phyloP scores from a whole-genome alignment of 1,140 invertebrate species.

The Radopholus similis region DNA sequence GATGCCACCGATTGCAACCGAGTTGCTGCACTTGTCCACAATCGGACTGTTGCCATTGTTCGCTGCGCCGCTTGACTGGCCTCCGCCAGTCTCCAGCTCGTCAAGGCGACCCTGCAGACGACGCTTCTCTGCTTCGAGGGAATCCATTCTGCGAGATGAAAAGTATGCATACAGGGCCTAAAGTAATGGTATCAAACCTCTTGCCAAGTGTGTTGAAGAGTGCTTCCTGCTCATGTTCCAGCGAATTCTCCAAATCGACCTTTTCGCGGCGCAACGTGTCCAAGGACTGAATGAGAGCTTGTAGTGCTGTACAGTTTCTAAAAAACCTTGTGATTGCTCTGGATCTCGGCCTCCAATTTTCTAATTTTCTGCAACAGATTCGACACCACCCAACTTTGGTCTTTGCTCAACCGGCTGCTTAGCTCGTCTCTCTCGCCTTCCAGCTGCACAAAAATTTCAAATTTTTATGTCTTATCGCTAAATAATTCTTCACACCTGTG shows the following conservation, averaged over 20 bases:
- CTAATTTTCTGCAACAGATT: slow-evolving; percentile 31
- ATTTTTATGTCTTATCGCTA: background rate
- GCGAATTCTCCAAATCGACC: slow-evolving; percentile 31
- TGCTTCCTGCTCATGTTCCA: slow-evolving; percentile 35
- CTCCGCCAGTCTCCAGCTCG: slow-evolving; percentile 7
- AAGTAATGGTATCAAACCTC: background rate
- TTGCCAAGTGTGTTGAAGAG: slow-evolving; percentile 34
- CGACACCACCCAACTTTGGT: slow-evolving; percentile 31
- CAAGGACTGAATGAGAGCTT: slow-evolving; percentile 27
- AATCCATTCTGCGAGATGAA: slow-evolving; percentile 14
- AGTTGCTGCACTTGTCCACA: too few relatives aligned
- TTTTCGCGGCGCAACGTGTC: slow-evolving; percentile 32
- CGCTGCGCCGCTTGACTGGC: background rate
- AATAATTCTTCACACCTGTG: slow-evolving; percentile 13
- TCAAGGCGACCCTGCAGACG: slow-evolving; percentile 29
- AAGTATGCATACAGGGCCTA: background rate
- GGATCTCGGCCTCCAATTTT: slow-evolving; percentile 33
- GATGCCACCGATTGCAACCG: too few relatives aligned
- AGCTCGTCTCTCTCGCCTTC: slow-evolving; percentile 35
- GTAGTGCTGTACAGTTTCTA: background rate
- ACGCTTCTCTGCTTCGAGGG: slow-evolving; percentile 33
- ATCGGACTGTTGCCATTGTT: background rate
- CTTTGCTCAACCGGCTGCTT: slow-evolving; percentile 23
- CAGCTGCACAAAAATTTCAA: slow-evolving; percentile 20
- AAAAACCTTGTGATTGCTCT: slow-evolving; percentile 34